These are phyloP conservation scores for Protonibea diacanthus DNA, from an alignment of 2,797 vertebrate species.

Conservation along the genomic window DNA sequence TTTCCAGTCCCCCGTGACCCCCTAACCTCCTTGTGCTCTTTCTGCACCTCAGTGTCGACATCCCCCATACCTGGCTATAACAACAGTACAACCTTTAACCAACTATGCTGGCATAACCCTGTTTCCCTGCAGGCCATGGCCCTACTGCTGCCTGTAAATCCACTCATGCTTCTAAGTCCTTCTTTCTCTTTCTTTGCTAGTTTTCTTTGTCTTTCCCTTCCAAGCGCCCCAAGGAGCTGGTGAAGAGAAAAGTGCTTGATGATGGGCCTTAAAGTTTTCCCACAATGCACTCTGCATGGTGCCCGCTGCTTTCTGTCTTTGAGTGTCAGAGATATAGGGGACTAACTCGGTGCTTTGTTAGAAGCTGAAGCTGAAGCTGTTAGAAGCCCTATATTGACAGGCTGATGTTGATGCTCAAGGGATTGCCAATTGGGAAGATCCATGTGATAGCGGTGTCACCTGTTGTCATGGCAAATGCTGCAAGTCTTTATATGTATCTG, in stretches of 20 bases:
- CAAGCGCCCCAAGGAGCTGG: conserved; percentile 35
- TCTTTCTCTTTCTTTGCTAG: conserved; percentile 25
- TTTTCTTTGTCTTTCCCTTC: conserved; percentile 16
- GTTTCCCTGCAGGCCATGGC: conserved; percentile 53
- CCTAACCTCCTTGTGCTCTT: conserved; percentile 58
- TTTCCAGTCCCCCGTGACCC: conserved; percentile 75
- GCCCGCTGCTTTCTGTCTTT: conserved; percentile 28
- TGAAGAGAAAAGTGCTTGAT: conserved; percentile 46
- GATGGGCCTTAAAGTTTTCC: conserved; percentile 46
- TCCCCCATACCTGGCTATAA: conserved; percentile 53
- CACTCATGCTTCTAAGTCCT: conserved; percentile 30
- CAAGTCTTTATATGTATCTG: not conserved
- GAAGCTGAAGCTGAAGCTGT: too few species aligned
- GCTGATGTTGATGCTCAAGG: not conserved
- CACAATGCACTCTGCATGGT: conserved; percentile 43
- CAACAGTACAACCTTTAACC: conserved; percentile 67
- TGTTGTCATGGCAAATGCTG: not conserved
- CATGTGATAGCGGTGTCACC: conserved; percentile 2
- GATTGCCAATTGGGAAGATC: conserved; percentile 1
- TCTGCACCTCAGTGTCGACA: conserved; percentile 9
- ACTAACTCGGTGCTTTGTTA: conserved; percentile 9
- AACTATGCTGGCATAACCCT: conserved; percentile 29
- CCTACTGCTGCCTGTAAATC: conserved; percentile 37
- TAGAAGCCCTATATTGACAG: not conserved
- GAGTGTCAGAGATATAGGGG: conserved; percentile 15